These are phyloP conservation scores for Falco cherrug DNA, from an alignment of 2,797 vertebrate species.

Conservation along the genomic window DNA sequence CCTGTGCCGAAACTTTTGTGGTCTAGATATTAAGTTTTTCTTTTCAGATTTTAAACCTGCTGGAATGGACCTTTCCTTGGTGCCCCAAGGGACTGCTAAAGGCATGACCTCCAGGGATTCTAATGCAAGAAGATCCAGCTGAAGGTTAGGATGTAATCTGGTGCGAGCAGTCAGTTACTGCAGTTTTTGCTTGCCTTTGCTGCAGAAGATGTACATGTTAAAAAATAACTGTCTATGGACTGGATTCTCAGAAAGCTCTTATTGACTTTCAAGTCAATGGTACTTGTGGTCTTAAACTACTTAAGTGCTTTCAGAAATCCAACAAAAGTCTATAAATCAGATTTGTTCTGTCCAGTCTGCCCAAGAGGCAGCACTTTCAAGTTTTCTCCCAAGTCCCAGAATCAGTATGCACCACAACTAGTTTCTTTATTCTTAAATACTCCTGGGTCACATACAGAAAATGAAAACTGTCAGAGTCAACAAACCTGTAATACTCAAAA, in stretches of 20 bases:
- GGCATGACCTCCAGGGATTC: background rate
- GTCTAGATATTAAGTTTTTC: background rate
- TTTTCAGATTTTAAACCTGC: background rate
- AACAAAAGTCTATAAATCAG: slow-evolving; percentile 20
- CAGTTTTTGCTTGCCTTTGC: background rate
- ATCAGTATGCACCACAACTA: background rate
- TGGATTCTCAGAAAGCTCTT: background rate
- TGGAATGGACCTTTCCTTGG: background rate
- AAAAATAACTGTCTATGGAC: background rate
- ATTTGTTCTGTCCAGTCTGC: slow-evolving; percentile 40
- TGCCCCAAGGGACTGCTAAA: background rate
- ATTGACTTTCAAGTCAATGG: background rate
- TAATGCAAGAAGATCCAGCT: background rate
- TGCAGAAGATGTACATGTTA: background rate
- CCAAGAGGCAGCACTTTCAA: slow-evolving; percentile 15
- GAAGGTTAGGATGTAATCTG: background rate
- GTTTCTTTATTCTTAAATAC: background rate
- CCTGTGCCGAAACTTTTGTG: background rate
- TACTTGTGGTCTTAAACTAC: background rate
- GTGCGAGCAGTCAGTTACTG: background rate
- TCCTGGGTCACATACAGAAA: background rate
- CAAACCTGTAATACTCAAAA: background rate
- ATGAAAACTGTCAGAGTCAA: background rate
- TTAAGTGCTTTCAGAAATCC: slow-evolving; percentile 9
- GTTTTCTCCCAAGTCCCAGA: background rate